Conservation (phyloP, 1,140 invertebrate genomes). For the Camponotus vicinus region DNA sequence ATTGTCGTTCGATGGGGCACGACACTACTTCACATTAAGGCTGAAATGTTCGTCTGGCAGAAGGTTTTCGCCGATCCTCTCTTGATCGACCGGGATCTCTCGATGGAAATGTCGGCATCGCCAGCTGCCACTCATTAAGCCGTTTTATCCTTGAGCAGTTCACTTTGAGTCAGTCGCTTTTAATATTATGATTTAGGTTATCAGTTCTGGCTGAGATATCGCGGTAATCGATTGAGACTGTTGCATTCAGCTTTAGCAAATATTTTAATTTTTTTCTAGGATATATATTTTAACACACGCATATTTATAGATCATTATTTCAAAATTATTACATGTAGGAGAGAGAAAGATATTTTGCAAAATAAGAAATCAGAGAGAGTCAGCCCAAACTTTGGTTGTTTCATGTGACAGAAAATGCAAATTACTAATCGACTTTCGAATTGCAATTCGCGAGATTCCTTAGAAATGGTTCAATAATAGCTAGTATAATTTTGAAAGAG, state of each 20-base stretch:
- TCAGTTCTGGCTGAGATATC: conserved; percentile 29
- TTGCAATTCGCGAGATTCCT: background rate
- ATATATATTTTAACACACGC: background rate
- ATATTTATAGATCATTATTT: background rate
- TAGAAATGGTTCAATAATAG: background rate
- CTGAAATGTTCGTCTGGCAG: conserved; percentile 39
- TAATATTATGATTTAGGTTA: conserved; percentile 18
- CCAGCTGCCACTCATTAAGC: conserved; percentile 36
- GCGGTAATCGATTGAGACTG: conserved; percentile 9
- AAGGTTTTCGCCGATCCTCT: conserved; percentile 22
- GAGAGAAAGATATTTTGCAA: background rate
- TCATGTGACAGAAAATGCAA: background rate
- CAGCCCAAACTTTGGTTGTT: background rate
- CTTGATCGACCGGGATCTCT: conserved; percentile 18
- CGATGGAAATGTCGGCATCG: conserved; percentile 48
- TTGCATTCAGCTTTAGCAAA: conserved; percentile 9
- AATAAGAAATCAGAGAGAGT: no score
- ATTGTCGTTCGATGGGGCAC: conserved; percentile 62
- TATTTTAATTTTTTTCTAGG: conserved; percentile 11
- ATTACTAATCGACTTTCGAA: background rate
- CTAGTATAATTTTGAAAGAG: background rate
- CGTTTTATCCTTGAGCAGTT: conserved; percentile 44
- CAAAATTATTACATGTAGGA: background rate
- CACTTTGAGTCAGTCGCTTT: conserved; percentile 15
- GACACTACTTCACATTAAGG: conserved; percentile 48